phyloP scores from a whole-genome alignment of 2,888 invertebrate species.

The Orthonevra nobilis region DNA sequence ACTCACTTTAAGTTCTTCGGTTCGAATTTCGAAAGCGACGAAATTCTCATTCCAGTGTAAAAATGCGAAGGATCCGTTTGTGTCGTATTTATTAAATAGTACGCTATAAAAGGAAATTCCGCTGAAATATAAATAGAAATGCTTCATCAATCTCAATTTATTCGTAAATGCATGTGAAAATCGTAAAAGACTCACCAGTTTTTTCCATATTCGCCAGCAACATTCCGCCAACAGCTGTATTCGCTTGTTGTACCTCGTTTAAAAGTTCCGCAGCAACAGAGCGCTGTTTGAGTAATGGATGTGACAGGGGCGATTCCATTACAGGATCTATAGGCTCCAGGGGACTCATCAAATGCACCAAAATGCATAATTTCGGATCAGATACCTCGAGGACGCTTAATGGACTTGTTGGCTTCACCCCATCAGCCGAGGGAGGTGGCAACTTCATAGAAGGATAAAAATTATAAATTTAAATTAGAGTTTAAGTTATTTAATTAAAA shows the following conservation, averaged over 20 bases:
- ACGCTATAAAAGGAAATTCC: slow-evolving; percentile 94
- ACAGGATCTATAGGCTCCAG: slow-evolving; percentile 92
- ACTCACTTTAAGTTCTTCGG: slow-evolving; percentile 84
- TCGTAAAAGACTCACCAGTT: slow-evolving; percentile 82
- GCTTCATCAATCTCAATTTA: slow-evolving; percentile 34
- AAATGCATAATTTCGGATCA: slow-evolving; percentile 92
- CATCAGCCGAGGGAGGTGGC: slow-evolving; percentile 85
- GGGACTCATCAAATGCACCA: slow-evolving; percentile 94
- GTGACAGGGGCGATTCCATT: slow-evolving; percentile 90
- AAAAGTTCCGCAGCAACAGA: slow-evolving; percentile 89
- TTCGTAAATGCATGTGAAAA: too few relatives aligned
- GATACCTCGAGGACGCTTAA: slow-evolving; percentile 91
- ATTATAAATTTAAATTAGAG: slow-evolving; percentile 8
- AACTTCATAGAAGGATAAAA: slow-evolving; percentile 78
- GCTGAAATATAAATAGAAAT: slow-evolving; percentile 80
- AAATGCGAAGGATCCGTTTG: slow-evolving; percentile 92
- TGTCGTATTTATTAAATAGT: slow-evolving; percentile 93
- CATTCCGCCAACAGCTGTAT: slow-evolving; percentile 90
- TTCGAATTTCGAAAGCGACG: slow-evolving; percentile 92
- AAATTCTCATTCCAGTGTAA: slow-evolving; percentile 91
- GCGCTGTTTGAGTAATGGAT: slow-evolving; percentile 89
- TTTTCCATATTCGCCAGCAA: slow-evolving; percentile 94
- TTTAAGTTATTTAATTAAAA: too few relatives aligned
- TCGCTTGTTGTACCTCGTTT: slow-evolving; percentile 85
- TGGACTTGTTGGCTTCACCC: slow-evolving; percentile 79